Evolutionary conservation across 2,797 vertebrate genomes (phyloP), one percentile per base, ranked within the genome.

Genomic region (Poecilia gillii): DNA sequence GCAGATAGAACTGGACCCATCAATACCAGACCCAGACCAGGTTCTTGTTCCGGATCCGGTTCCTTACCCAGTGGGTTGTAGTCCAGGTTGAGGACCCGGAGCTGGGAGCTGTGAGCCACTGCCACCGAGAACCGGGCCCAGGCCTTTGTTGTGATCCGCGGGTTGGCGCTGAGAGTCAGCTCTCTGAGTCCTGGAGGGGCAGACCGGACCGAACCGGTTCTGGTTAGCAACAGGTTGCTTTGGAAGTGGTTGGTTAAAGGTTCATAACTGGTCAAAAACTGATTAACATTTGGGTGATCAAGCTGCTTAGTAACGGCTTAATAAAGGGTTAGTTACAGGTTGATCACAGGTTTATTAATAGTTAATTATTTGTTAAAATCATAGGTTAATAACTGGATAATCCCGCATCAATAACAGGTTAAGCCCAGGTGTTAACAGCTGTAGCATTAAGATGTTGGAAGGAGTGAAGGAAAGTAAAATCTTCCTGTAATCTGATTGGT

Each of bases 91-190:
- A 99, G 95, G 45, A 99, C 97, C 0, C 97, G 95, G 55, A 99
- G 96, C 93, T 98, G 98, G 0, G 98, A 99, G 92, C 98, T 99
- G 93, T 99, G 98, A 82, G 98, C 97, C 81, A 98, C 97, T 0
- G 98, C 98, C 43, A 99, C 96, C 84, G 97, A 96, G 45, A 99
- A 93, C 11, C 97, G 97, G 36, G 98, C 97, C 98, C 98, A 99
- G 88, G 96, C 97, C 85, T 96, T 97, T 78, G 95, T 96, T 73
- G 97, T 97, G 93, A 99, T 96, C 18, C 97, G 97, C 47, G 98
- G 97, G 86, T 99, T 99, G 68, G 98, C 98, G 1, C 97, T 98
- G 81, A 99, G 96, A 0, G 98, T 99, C 71, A 99, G 94, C 89
- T 99, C 98, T 92, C 97, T 97, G 80, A 99, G 94, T 84, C 98